Evolutionary conservation across 2,113 vertebrate species (phyloP).

Genomic region (Cichladusa arquata): DNA sequence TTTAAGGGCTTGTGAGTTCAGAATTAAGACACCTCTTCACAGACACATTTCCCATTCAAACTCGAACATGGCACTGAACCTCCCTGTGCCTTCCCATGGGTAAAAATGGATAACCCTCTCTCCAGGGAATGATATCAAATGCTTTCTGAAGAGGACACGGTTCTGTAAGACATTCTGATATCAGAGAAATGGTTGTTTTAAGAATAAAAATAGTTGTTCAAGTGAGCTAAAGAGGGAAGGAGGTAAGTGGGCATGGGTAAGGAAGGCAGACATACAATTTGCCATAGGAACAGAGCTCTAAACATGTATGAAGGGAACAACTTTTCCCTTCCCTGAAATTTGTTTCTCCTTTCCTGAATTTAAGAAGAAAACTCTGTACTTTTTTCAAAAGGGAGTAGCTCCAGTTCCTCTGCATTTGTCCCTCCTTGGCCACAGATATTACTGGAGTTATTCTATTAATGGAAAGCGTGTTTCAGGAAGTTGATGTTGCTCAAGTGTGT

Average conservation of each 20-base stretch:
- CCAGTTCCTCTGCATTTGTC: not conserved
- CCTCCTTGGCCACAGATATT: not conserved
- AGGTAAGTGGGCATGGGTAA: not conserved
- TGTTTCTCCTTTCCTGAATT: not conserved
- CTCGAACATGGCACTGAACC: not conserved
- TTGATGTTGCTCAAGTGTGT: not conserved
- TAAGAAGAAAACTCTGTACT: not conserved
- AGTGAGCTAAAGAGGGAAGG: not conserved
- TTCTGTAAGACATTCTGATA: not conserved
- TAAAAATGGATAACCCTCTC: not conserved
- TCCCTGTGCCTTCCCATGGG: not conserved
- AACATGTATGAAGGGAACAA: fast-evolving
- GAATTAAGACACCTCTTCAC: not conserved
- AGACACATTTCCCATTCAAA: not conserved
- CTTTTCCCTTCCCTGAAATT: not conserved
- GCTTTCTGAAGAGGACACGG: not conserved
- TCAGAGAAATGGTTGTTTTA: not conserved
- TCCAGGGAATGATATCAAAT: not conserved
- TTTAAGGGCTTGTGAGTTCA: not conserved
- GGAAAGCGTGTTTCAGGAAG: not conserved
- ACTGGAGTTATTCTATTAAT: not conserved
- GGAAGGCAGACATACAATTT: not conserved
- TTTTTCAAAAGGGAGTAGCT: not conserved
- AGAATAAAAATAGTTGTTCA: not conserved
- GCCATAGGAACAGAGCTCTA: not conserved